Evolutionary conservation across 2,113 vertebrate genomes (phyloP).

Genomic region (Hypocryptadius cinnamomeus): DNA sequence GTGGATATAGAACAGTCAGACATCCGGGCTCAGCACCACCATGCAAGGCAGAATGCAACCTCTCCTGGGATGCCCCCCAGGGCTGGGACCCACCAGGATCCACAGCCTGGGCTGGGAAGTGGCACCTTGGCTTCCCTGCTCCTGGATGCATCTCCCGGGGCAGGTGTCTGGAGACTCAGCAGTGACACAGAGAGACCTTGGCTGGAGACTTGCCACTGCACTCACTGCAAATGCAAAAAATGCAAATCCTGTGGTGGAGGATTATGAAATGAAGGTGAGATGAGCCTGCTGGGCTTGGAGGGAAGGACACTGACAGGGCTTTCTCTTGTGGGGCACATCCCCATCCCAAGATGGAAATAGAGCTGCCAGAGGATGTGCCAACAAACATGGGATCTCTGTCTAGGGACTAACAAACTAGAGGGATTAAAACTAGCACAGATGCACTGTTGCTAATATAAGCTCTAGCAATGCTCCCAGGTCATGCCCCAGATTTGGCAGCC

Average conservation of each 20-base stretch:
- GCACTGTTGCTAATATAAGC: neutral
- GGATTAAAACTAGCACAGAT: neutral
- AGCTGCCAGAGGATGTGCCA: neutral
- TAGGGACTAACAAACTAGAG: neutral
- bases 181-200: rapidly evolving
- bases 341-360: neutral
- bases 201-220: neutral
- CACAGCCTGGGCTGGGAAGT: neutral
- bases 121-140: neutral
- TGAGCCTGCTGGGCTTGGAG: neutral
- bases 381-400: neutral
- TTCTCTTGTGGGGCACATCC: neutral
- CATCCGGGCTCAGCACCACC: neutral
- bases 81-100: neutral
- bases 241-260: neutral
- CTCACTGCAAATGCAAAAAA: neutral
- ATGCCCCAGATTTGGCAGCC: neutral
- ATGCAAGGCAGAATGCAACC: neutral
- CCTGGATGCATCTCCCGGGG: neutral
- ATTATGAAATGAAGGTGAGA: neutral
- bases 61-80: no score
- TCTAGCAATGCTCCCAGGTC: neutral
- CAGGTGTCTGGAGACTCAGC: neutral
- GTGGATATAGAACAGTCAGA: neutral
- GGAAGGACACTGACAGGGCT: neutral